phyloP scores from a whole-genome alignment of 2,113 vertebrate species.

The Talpa occidentalis region DNA sequence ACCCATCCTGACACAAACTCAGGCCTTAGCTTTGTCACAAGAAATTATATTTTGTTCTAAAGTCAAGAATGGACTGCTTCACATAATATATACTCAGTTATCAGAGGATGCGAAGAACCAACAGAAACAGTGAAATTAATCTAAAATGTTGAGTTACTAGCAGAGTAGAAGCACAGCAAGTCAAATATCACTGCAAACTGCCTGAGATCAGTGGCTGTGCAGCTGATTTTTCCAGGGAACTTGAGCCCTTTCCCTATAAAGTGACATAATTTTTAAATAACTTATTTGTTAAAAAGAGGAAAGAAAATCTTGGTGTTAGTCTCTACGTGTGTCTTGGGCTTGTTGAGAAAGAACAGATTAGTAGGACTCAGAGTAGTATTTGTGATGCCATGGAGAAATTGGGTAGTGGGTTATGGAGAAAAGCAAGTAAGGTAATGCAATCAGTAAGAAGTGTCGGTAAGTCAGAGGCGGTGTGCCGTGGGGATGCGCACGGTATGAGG shows the following conservation, averaged over 20 bases:
- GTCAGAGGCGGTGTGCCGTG: conserved; percentile 2
- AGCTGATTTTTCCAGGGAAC: conserved; percentile 24
- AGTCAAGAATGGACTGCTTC: conserved; percentile 15
- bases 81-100: conserved; percentile 30
- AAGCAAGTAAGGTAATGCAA: conserved; percentile 39
- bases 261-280: conserved; percentile 41
- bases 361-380: neutral
- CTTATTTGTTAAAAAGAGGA: conserved; percentile 15
- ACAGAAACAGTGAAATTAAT: neutral
- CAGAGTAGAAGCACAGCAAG: neutral
- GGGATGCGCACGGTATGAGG: neutral
- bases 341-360: conserved; percentile 46
- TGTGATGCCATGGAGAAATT: conserved; percentile 1
- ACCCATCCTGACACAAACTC: conserved; percentile 47
- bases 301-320: conserved; percentile 47
- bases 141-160: conserved; percentile 14
- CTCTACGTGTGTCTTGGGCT: neutral
- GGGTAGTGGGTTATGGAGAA: neutral
- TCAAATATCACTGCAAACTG: neutral
- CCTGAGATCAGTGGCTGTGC: neutral
- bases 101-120: conserved; percentile 38
- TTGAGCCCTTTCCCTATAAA: neutral
- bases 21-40: conserved; percentile 27
- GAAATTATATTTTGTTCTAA: conserved; percentile 43
- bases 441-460: conserved; percentile 9